Conservation (phyloP, 2,888 invertebrate species). For the Stenoptilia bipunctidactyla region DNA sequence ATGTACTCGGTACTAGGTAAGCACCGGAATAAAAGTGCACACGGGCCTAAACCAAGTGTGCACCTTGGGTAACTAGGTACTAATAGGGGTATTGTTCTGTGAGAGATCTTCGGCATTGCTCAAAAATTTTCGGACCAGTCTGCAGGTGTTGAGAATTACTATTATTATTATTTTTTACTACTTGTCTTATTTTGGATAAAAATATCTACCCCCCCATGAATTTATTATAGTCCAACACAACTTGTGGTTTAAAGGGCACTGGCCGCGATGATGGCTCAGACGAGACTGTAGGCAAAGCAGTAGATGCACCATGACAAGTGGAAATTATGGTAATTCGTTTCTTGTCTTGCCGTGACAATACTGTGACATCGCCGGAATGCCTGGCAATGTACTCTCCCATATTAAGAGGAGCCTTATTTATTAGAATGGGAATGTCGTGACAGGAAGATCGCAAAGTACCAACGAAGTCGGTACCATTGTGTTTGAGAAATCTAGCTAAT, state of each 20-base stretch:
- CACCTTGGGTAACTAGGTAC: too few species aligned
- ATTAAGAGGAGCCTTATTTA: conserved; percentile 8
- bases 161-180: too few species aligned
- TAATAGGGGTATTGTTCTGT: too few species aligned
- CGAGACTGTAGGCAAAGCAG: neutral
- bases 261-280: neutral
- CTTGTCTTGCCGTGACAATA: conserved; percentile 15
- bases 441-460: conserved; percentile 5
- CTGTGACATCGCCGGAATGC: conserved; percentile 14
- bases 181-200: too few species aligned
- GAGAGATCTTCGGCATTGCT: too few species aligned
- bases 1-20: too few species aligned
- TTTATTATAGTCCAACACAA: conserved; percentile 7
- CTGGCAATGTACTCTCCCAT: conserved; percentile 13
- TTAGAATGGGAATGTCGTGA: conserved; percentile 3
- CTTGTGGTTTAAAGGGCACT: conserved; percentile 1
- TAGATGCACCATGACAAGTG: conserved; percentile 14
- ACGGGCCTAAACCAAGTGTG: too few species aligned
- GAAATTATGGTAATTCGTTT: conserved; percentile 13
- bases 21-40: too few species aligned
- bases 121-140: too few species aligned
- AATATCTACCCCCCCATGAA: conserved; percentile 6
- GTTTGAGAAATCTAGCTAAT: conserved; percentile 11
- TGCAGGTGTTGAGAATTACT: too few species aligned
- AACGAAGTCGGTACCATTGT: conserved; percentile 7